A percentile compares a stretch with the other conserved stretches of the same genome.
phyloP scores from a whole-genome alignment of 2,797 vertebrate species.

The Sebastes taczanowskii region DNA sequence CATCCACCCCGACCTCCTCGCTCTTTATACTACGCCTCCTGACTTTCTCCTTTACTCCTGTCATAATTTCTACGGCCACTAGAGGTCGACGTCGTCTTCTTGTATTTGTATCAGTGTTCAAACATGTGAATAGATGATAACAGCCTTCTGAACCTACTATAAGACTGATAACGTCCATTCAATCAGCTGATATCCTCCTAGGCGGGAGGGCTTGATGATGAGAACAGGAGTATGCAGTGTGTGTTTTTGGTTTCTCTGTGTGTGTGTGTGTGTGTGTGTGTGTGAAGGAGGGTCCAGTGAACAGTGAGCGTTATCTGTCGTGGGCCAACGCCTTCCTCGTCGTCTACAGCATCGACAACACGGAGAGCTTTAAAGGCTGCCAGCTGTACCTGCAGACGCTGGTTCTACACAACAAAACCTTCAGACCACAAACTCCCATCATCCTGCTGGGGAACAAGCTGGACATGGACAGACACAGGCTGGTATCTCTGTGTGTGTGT shows the following conservation, averaged over 20 bases:
- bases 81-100: background rate
- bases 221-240: background rate
- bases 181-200: background rate
- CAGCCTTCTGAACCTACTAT: background rate
- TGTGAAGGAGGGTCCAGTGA: constrained; percentile 85
- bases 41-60: no score
- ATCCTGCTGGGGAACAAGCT: constrained; percentile 93
- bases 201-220: background rate
- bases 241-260: background rate
- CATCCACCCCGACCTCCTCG: no score
- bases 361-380: constrained; percentile 87
- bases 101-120: background rate
- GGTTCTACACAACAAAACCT: constrained; percentile 76
- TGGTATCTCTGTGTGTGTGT: constrained; percentile 14
- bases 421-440: constrained; percentile 79
- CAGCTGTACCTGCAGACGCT: constrained; percentile 87
- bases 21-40: no score
- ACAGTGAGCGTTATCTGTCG: constrained; percentile 90
- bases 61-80: no score
- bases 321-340: constrained; percentile 92
- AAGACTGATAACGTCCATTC: background rate
- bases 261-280: constrained; percentile 3
- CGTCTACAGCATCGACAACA: constrained; percentile 90
- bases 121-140: background rate
- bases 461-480: constrained; percentile 96